These are phyloP conservation scores for Danaus melanippus DNA, from an alignment of 1,140 invertebrate species.

Conservation along the genomic window DNA sequence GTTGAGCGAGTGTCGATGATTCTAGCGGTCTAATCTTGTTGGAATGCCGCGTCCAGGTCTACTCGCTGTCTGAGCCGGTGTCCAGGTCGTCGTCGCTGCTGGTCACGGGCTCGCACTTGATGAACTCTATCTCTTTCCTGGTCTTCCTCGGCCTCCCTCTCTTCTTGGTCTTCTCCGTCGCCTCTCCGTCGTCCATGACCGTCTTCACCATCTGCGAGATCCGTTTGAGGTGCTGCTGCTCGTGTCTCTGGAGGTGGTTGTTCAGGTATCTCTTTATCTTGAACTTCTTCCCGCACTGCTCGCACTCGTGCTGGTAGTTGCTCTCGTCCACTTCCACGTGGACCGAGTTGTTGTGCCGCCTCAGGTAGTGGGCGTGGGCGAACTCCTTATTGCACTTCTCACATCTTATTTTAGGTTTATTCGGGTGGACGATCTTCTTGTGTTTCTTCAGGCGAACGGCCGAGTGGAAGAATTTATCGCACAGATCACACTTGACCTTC, in stretches of 20 bases:
- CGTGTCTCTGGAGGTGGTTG: slow-evolving; percentile 56
- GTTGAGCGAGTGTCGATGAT: no score
- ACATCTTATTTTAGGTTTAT: slow-evolving; percentile 54
- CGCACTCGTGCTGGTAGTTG: slow-evolving; percentile 49
- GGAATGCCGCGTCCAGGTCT: no score
- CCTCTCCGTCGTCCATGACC: slow-evolving; percentile 42
- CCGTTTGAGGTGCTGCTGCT: slow-evolving; percentile 59
- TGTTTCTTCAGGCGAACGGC: slow-evolving; percentile 58
- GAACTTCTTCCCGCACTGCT: slow-evolving; percentile 61
- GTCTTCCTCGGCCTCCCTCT: slow-evolving; percentile 35
- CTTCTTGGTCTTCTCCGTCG: slow-evolving; percentile 22
- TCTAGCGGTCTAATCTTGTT: no score
- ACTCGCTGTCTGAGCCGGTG: no score
- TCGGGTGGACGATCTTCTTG: slow-evolving; percentile 61
- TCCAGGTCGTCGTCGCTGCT: slow-evolving; percentile 1
- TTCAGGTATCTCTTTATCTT: slow-evolving; percentile 55
- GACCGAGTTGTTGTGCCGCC: slow-evolving; percentile 54
- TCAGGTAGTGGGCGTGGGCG: slow-evolving; percentile 53
- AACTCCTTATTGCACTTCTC: slow-evolving; percentile 63
- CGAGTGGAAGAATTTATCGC: slow-evolving; percentile 59
- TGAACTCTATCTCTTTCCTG: slow-evolving; percentile 55
- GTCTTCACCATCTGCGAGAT: slow-evolving; percentile 64
- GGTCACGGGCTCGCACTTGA: slow-evolving; percentile 57
- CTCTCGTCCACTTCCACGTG: slow-evolving; percentile 55
- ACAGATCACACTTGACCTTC: slow-evolving; percentile 59